A percentile compares a stretch with the other conserved stretches of the same genome.
Conservation (phyloP, 2,113 vertebrate species). For the Pampusana beccarii region DNA sequence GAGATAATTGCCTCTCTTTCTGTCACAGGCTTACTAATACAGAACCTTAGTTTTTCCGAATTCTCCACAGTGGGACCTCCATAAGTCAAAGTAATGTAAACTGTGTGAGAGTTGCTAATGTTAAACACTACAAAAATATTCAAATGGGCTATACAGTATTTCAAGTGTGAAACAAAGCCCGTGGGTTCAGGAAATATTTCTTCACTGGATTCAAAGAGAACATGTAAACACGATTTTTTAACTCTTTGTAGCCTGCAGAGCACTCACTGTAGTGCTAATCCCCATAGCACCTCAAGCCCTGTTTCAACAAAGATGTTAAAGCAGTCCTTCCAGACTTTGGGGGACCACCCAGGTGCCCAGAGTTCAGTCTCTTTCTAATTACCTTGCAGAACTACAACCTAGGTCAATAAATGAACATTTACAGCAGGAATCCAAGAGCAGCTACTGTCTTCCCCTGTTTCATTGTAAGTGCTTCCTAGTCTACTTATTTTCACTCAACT, state of each 20-base stretch:
- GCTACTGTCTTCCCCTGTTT: not conserved
- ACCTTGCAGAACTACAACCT: not conserved
- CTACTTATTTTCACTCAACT: not conserved
- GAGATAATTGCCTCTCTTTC: slow-evolving; percentile 56
- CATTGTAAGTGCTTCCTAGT: not conserved
- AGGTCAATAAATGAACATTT: not conserved
- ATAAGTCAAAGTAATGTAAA: slow-evolving; percentile 64
- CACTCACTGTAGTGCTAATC: not conserved
- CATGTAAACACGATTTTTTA: slow-evolving; percentile 17
- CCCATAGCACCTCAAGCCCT: not conserved
- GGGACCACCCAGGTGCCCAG: not conserved
- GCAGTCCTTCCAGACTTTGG: not conserved
- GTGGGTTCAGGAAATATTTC: slow-evolving; percentile 46
- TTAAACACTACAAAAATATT: slow-evolving; percentile 58
- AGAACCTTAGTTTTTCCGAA: slow-evolving; percentile 37
- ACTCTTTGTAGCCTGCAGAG: not conserved
- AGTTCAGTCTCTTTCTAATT: not conserved
- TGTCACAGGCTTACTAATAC: slow-evolving; percentile 41
- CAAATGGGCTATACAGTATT: slow-evolving; percentile 50
- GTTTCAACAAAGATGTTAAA: not conserved
- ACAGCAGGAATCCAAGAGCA: not conserved
- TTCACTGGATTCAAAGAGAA: not conserved
- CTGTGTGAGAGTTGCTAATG: slow-evolving; percentile 46
- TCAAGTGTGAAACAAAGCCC: slow-evolving; percentile 59
- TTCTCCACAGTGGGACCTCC: slow-evolving; percentile 55